Base-by-base conservation (phyloP, 2,113 vertebrate genomes). In the Rynchops niger region DNA sequence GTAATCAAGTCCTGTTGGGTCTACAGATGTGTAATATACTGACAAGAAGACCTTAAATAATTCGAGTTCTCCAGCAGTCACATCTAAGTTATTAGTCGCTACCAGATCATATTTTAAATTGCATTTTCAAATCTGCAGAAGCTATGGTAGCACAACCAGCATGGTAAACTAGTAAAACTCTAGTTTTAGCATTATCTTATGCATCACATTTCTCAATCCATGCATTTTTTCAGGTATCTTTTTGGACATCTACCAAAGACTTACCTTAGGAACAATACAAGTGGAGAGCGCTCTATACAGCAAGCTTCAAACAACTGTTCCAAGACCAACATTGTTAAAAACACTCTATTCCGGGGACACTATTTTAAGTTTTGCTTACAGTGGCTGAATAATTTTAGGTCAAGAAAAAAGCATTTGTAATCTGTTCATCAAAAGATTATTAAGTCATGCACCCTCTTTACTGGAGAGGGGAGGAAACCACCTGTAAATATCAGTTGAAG, bases 271-370 rank as follows among this genome's bases (percentile, higher is more conserved):
- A 84, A 40, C 1, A 50, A 27, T 9, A 27, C 5, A 47, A 62
- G 10, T 13, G 9, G 36, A 80, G 29, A 87, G 32, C 19, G 4
- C 2, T 36, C 32, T 73, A 12, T 30, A 36, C 10, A 72, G 8
- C 18, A 85, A 81, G 38, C 29, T 78, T 88, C 73, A 65, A 40
- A 34, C 8, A 42, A 16, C 12, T 55, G 5, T 65, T 84, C n/a
- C 36, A 77, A 6, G 4, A 65, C 6, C 20, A 52, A 15, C 9
- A 19, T 6, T 30, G 30, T 59, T 20, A 61, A 80, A 85, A 74
- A 1, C 11, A 30, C 8, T 45, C 5, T 2, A 1, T 69, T 81
- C 38, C 23, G 47, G 11, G 27, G 14, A 58, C 8, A 23, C 0
- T 58, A 22, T 40, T 93, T 63, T 50, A 85, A 74, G 80, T 82